Base-by-base conservation (phyloP, 2,113 vertebrate genomes). In the Murina feae region DNA sequence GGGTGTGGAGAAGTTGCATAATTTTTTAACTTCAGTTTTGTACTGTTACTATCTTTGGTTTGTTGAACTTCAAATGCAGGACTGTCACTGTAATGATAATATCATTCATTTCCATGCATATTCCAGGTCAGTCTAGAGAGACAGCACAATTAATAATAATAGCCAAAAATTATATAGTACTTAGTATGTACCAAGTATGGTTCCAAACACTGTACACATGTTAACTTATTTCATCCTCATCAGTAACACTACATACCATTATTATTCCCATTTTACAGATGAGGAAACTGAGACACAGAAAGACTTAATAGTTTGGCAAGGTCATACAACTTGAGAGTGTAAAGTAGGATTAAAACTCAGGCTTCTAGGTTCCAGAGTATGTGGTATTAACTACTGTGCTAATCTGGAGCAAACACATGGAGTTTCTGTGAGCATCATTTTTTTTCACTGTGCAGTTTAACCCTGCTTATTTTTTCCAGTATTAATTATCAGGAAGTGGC, bases 391-490 rank as follows among this genome's bases (percentile, higher is more conserved):
- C 23, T 44, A 20, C 14, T 82, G 6, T 37, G 28, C 8, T 80
- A 66, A 88, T 39, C 20, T 66, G 12, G 25, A 35, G 88, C 32
- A 58, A 90, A 85, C 6, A 89, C 16, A 47, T 14, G 86, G 9
- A 11, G n/a, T 85, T 87, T 66, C 37, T 55, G 0, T 42, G 14
- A 60, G 4, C 18, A 11, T 12, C 25, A 2, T 89, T 78, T 86
- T 16, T 71, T 44, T 5, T 91, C 20, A 53, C 32, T 76, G 12
- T 74, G 30, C 8, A 90, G 18, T 82, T 74, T 82, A 93, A 65
- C 21, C 28, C n/a, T 71, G 37, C 12, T 95, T 91, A 35, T 89
- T 84, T 20, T 92, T 94, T 96, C 39, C 42, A 71, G 30, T 88
- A 10, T 49, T 87, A 71, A 86, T 88, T 86, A 35, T 72, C 6